phyloP scores from a whole-genome alignment of 1,140 invertebrate species.

The Zaprionus ghesquierei region DNA sequence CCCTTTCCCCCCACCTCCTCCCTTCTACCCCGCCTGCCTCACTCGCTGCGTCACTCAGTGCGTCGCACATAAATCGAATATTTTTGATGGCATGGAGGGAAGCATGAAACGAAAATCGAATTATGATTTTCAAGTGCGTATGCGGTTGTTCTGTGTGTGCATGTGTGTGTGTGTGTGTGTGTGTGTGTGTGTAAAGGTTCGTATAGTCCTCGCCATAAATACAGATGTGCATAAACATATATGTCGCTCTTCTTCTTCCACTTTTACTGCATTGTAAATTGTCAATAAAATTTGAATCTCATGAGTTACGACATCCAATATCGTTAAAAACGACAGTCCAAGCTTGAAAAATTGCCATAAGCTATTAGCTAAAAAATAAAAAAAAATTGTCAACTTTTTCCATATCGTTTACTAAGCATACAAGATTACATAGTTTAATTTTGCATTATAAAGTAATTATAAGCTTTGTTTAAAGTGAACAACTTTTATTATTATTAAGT shows the following conservation, averaged over 20 bases:
- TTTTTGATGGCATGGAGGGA: conserved; percentile 25
- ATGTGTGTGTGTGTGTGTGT: background rate
- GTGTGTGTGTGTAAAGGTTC: background rate
- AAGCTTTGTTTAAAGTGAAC: background rate
- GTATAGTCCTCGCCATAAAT: conserved; percentile 28
- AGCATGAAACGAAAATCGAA: conserved; percentile 33
- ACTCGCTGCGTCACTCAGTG: background rate
- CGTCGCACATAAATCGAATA: conserved; percentile 19
- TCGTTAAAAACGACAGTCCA: background rate
- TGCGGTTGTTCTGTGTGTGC: background rate
- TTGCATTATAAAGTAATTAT: background rate
- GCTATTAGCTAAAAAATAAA: background rate
- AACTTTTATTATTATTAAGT: too few species aligned
- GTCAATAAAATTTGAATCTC: conserved; percentile 25
- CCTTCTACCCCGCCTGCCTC: background rate
- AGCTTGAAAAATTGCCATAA: background rate
- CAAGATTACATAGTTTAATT: background rate
- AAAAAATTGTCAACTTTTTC: background rate
- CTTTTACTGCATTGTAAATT: conserved; percentile 25
- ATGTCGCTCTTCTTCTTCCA: background rate
- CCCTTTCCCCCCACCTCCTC: background rate
- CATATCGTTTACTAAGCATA: background rate
- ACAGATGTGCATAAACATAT: conserved; percentile 17
- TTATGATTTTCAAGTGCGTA: conserved; percentile 28
- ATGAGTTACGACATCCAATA: conserved; percentile 11